phyloP scores from a whole-genome alignment of 2,797 vertebrate genomes.

The Harpagifer antarcticus region DNA sequence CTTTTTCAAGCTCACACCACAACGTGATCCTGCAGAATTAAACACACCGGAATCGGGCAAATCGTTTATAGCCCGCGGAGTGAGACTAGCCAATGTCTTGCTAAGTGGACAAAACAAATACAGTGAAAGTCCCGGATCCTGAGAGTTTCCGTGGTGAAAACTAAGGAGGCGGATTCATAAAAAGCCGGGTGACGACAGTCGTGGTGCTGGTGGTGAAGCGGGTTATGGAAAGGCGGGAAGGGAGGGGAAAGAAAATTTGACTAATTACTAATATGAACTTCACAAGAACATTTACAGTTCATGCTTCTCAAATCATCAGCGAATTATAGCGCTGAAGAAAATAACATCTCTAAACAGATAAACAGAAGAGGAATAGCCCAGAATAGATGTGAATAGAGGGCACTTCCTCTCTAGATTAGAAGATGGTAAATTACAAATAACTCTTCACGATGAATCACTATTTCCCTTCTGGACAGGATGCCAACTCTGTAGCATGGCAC shows the following conservation, averaged over 20 bases:
- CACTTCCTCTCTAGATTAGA: slow-evolving; percentile 1
- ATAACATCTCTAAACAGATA: slow-evolving; percentile 2
- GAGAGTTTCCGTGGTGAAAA: slow-evolving; percentile 53
- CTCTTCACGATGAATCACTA: slow-evolving; percentile 15
- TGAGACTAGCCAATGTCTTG: neutral
- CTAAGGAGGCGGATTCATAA: slow-evolving; percentile 46
- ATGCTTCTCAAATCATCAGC: neutral
- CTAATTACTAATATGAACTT: neutral
- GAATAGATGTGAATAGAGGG: slow-evolving; percentile 28
- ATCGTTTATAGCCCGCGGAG: neutral
- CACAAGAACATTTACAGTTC: neutral
- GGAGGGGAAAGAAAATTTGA: slow-evolving; percentile 21
- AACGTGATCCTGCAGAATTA: slow-evolving; percentile 20
- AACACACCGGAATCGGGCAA: slow-evolving; percentile 3
- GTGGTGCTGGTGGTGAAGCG: slow-evolving; percentile 51
- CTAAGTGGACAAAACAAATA: slow-evolving; percentile 34
- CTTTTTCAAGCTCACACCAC: slow-evolving; percentile 2
- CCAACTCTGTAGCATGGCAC: slow-evolving; percentile 10
- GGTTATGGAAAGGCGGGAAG: slow-evolving; percentile 55
- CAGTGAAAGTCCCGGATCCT: slow-evolving; percentile 27
- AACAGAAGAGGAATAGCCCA: neutral
- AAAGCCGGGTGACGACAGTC: slow-evolving; percentile 66
- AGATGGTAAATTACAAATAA: neutral
- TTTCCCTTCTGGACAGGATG: neutral
- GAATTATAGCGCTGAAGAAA: slow-evolving; percentile 27